Evolutionary conservation across 1,140 invertebrate genomes (phyloP).

Genomic region (Brachionus rotundiformis): DNA sequence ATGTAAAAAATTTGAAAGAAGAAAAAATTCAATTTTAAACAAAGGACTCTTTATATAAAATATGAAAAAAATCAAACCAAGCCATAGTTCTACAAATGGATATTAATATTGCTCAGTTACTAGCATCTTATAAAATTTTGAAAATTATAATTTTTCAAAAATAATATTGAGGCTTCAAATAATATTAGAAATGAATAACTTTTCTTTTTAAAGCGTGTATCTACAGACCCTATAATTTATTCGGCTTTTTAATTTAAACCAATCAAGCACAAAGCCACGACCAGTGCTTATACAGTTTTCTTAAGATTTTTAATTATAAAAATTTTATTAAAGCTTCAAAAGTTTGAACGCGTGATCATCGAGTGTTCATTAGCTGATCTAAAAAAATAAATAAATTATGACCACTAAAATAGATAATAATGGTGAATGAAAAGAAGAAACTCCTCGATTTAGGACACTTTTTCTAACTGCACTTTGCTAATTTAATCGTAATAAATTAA

Average conservation of each 20-base stretch:
- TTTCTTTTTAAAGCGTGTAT: slow-evolving; percentile 6
- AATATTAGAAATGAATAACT: neutral
- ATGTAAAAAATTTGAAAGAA: neutral
- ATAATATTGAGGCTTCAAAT: neutral
- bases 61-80: no score
- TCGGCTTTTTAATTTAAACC: neutral
- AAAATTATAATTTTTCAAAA: slow-evolving; percentile 11
- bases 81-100: slow-evolving; percentile 19
- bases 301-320: neutral
- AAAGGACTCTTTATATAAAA: neutral
- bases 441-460: neutral
- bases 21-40: neutral
- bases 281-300: neutral
- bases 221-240: neutral
- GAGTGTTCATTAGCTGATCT: slow-evolving; percentile 2
- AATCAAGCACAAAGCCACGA: neutral
- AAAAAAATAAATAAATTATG: slow-evolving; percentile 33
- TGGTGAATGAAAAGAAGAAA: slow-evolving; percentile 6
- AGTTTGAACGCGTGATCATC: slow-evolving; percentile 34
- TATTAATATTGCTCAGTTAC: neutral
- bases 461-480: neutral
- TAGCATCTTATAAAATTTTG: slow-evolving; percentile 18
- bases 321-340: neutral
- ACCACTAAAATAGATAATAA: neutral
- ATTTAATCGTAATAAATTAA: no score